Evolutionary conservation across 2,113 vertebrate genomes (phyloP).

Genomic region (Tangachromis dhanisi): DNA sequence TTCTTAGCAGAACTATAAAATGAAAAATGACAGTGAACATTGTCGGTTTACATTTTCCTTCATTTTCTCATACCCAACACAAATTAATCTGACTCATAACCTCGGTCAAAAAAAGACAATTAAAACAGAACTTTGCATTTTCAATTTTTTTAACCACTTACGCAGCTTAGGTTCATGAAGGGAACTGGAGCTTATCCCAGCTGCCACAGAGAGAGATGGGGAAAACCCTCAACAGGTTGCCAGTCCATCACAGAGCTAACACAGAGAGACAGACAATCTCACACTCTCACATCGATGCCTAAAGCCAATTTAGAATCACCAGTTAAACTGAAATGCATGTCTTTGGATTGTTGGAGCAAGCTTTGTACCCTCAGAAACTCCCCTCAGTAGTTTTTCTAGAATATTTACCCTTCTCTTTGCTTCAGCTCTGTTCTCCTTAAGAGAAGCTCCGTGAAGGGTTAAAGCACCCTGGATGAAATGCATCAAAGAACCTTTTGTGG

Average conservation of each 20-base stretch:
- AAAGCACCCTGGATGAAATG: slow-evolving; percentile 53
- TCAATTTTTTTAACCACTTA: neutral
- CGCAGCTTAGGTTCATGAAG: neutral
- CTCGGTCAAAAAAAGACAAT: neutral
- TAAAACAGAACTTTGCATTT: neutral
- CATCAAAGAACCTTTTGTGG: slow-evolving; percentile 62
- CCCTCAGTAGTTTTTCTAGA: neutral
- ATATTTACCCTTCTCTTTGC: neutral
- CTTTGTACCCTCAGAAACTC: neutral
- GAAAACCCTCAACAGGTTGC: neutral
- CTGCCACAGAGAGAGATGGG: neutral
- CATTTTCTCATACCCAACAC: neutral
- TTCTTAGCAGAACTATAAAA: neutral
- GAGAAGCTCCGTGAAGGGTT: slow-evolving; percentile 30
- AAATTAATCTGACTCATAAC: neutral
- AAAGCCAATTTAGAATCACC: neutral
- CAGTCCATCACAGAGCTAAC: neutral
- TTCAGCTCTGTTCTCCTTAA: neutral
- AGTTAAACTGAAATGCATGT: neutral
- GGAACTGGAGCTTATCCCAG: neutral
- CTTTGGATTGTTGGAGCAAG: neutral
- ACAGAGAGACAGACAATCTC: neutral
- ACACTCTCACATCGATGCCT: neutral
- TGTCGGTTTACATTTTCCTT: neutral
- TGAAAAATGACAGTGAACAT: neutral